Base-by-base conservation (phyloP, 2,888 invertebrate species). In the Crossocerus cetratus region DNA sequence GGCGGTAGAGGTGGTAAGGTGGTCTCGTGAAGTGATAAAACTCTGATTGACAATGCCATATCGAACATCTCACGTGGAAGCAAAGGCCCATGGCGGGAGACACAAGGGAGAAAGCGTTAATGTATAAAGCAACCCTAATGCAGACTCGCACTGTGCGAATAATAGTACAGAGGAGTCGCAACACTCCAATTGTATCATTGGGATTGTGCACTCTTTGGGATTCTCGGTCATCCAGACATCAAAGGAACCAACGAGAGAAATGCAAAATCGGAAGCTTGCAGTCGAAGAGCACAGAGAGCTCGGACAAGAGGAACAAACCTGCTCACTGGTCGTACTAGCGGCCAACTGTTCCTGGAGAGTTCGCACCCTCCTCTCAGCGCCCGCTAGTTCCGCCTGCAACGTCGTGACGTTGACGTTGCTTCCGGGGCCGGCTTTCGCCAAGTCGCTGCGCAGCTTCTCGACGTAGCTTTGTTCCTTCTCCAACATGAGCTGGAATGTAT, bases 401-500 rank as follows among this genome's bases (percentile, higher is more conserved):
- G 90, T 85, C 22, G 86, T 76, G 21, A 86, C 82, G 61, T 87
- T 90, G 42, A 86, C 84, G 73, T 90, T 91, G 22, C 86, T 91
- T 86, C 82, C 91, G 87, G 88, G 92, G 32, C 89, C 89, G 21
- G 90, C 88, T 60, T 91, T 90, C 0, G 92, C 92, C 75, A 93
- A 92, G 91, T 94, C 92, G 91, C 94, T 94, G 74, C 95, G 93
- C 73, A 97, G 91, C 83, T 94, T 93, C 83, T 96, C 95, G 83
- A 96, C 93, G 90, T 96, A 96, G 84, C 95, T 93, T 90, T 95
- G 95, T 86, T 97, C 97, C 85, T 96, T 94, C 85, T 97, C 97
- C 80, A 98, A 92, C 98, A 98, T 98, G 86, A 97, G 92, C 81
- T 95, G 94, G 78, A 97, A 93, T 18, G 97, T 97, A 89, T 96